Base-by-base conservation (phyloP, 2,797 vertebrate species). In the Coilia nasus region DNA sequence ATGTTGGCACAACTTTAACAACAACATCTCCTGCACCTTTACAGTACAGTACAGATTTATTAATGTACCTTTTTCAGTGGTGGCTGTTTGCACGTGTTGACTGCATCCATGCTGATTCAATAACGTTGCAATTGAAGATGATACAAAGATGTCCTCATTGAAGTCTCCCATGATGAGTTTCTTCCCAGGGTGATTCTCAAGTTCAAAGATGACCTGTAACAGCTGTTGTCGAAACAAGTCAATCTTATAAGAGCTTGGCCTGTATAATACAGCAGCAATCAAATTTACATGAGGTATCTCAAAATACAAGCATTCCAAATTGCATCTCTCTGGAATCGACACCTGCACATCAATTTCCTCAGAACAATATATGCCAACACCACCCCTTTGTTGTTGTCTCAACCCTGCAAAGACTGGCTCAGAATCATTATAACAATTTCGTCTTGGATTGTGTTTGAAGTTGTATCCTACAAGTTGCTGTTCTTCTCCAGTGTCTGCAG, bases 31-130 rank as follows among this genome's bases (percentile, higher is more conserved):
- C 56, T 85, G 60, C n/a, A 1, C 23, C 60, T 62, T 62, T 23
- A 62, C 7, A 23, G n/a, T 62, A 62, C 1, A 62, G 12, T 62
- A n/a, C n/a, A n/a, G 60, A 10, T 62, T 59, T 46, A 85, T 67
- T 82, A 82, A 41, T 6, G 84, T 85, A 85, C 59, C 81, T 50
- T 56, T 82, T 41, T 85, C 84, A 31, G 84, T 85, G 64, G 84
- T 85, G 19, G 59, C 35, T 44, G 35, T 46, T 25, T 64, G 44
- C 12, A 83, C 83, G 3, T 28, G 23, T 28, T 83, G 67, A 28
- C 11, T 59, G 28, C 81, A 81, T 35, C 81, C 84, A 82, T 82
- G 21, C 14, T 21, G 57, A 44, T 85, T 46, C 84, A 85, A 9
- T n/a, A 85, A 9, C 14, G 67, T 82, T 7, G 12, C 0, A 71